Percentiles rank a stretch among this genome's conserved stretches.
Conservation (phyloP, 2,888 invertebrate genomes). For the Acleris cristana region DNA sequence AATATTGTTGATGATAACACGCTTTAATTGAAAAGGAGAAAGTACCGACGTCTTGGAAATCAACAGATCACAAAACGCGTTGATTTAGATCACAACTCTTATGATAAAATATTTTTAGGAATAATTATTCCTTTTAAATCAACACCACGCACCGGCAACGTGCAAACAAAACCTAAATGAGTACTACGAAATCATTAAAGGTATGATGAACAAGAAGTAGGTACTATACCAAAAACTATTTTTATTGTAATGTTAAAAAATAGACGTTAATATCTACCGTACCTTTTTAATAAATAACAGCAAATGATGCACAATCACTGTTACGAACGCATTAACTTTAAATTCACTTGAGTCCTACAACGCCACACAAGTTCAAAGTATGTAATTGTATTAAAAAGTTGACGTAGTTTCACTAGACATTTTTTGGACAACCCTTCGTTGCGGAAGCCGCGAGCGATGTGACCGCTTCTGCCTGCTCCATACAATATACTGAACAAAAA, state of each 20-base stretch:
- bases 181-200: background rate
- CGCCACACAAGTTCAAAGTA: conserved; percentile 5
- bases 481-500: conserved; percentile 80
- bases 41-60: background rate
- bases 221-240: background rate
- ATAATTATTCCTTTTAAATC: no score
- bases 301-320: conserved; percentile 46
- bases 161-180: background rate
- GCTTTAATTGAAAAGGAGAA: background rate
- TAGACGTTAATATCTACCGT: conserved; percentile 47
- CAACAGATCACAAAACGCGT: no score
- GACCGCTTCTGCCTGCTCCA: conserved; percentile 57
- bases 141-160: no score
- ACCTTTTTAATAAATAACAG: conserved; percentile 38
- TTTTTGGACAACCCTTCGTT: conserved; percentile 69
- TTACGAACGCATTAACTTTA: conserved; percentile 24
- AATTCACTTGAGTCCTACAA: conserved; percentile 19
- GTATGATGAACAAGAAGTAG: background rate
- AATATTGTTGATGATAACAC: background rate
- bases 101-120: no score
- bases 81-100: no score
- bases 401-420: conserved; percentile 51
- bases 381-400: conserved; percentile 27
- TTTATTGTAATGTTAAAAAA: conserved; percentile 29
- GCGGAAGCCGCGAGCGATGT: conserved; percentile 54